These are phyloP conservation scores for Orthosia gothica DNA, from an alignment of 2,888 invertebrate species.

Conservation along the genomic window DNA sequence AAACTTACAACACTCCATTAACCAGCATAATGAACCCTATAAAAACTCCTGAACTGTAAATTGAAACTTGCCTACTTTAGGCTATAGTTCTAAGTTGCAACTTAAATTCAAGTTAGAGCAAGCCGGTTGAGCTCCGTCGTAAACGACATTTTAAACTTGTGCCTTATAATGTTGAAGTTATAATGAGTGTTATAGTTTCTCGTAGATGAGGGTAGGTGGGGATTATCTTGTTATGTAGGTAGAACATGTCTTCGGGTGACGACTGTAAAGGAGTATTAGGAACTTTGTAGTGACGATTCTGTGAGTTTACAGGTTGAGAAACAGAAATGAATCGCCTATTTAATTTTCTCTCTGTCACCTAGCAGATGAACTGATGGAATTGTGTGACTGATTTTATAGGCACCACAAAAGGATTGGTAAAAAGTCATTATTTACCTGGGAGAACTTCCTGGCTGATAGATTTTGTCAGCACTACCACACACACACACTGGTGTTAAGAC, in stretches of 20 bases:
- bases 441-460: background rate
- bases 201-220: slow-evolving; percentile 29
- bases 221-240: slow-evolving; percentile 41
- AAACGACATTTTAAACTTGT: slow-evolving; percentile 66
- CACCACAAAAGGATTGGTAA: background rate
- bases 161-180: slow-evolving; percentile 60
- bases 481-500: too few species aligned
- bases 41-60: slow-evolving; percentile 55
- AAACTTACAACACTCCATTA: slow-evolving; percentile 12
- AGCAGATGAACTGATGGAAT: background rate
- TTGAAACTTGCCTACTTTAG: slow-evolving; percentile 57
- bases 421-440: background rate
- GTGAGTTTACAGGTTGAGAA: background rate
- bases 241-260: slow-evolving; percentile 32
- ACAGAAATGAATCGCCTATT: background rate
- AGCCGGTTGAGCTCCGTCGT: slow-evolving; percentile 41
- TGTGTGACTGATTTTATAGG: too few species aligned
- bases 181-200: slow-evolving; percentile 61
- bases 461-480: too few species aligned
- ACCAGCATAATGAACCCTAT: slow-evolving; percentile 23
- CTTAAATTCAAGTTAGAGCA: slow-evolving; percentile 54
- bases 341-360: background rate
- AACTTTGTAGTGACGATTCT: slow-evolving; percentile 13
- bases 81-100: slow-evolving; percentile 52
- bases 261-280: slow-evolving; percentile 12